phyloP scores from a whole-genome alignment of 2,888 invertebrate genomes.

The Rotaria sp. region DNA sequence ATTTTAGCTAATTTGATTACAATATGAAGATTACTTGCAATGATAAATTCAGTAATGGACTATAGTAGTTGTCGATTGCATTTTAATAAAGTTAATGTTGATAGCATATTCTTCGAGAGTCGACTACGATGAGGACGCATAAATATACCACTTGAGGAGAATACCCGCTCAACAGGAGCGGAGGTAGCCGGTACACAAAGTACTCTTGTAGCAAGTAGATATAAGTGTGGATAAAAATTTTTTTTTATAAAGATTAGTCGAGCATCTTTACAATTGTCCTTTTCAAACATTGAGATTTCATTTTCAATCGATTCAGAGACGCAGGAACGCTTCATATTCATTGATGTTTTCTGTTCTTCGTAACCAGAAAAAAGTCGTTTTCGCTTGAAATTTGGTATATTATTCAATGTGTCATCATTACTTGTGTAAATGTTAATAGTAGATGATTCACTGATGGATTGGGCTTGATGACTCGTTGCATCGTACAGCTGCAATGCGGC shows the following conservation, averaged over 20 bases:
- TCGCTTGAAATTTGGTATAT: background rate
- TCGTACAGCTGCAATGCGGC: background rate
- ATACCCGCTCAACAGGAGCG: background rate
- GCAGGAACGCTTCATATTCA: background rate
- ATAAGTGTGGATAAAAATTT: background rate
- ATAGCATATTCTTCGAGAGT: background rate
- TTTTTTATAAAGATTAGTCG: background rate
- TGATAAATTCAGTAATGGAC: background rate
- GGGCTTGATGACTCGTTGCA: background rate
- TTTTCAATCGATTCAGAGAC: background rate
- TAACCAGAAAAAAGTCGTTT: slow-evolving; percentile 9
- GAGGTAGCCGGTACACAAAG: background rate
- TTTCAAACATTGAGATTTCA: slow-evolving; percentile 4
- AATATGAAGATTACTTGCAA: background rate
- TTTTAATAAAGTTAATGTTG: background rate
- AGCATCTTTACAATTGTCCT: background rate
- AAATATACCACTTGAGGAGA: background rate
- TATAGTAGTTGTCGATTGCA: background rate
- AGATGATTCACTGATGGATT: background rate
- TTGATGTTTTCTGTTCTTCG: background rate
- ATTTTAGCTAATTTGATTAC: no score
- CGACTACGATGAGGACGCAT: slow-evolving; percentile 17
- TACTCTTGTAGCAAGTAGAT: background rate
- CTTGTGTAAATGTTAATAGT: background rate
- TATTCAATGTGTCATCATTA: background rate